Conservation (phyloP, 2,797 vertebrate genomes). For the Girardinus metallicus region DNA sequence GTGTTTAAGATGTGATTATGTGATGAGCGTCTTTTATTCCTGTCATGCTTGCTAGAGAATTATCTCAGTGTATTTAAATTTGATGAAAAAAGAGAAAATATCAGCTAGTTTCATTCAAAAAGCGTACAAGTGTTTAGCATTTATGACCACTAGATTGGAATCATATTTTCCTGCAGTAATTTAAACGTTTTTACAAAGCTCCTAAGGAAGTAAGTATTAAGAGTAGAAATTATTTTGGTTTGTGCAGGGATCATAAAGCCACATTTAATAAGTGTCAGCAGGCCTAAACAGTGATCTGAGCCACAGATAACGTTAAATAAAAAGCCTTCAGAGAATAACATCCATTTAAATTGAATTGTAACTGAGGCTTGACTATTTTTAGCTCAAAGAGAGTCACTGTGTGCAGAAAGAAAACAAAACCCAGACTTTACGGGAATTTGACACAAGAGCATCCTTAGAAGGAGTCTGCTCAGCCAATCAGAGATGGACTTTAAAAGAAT, state of each 20-base stretch:
- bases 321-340: not conserved
- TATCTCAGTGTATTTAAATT: not conserved
- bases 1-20: constrained; percentile 3
- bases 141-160: not conserved
- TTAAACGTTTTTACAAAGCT: not conserved
- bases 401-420: not conserved
- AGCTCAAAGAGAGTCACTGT: not conserved
- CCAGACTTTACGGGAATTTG: not conserved
- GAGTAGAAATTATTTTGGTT: not conserved
- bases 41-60: not conserved
- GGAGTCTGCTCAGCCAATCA: too few species aligned
- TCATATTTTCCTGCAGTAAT: not conserved
- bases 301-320: not conserved
- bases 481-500: not conserved
- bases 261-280: not conserved
- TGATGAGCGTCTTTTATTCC: not conserved
- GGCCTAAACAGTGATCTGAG: not conserved
- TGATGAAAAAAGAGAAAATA: not conserved
- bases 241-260: not conserved
- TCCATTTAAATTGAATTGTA: not conserved
- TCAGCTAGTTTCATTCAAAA: not conserved
- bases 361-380: not conserved
- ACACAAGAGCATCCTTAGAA: too few species aligned
- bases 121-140: not conserved
- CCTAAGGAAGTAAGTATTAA: not conserved